A percentile compares a stretch with the other conserved stretches of the same genome.
phyloP scores from a whole-genome alignment of 2,797 vertebrate species.

The Mareca penelope region DNA sequence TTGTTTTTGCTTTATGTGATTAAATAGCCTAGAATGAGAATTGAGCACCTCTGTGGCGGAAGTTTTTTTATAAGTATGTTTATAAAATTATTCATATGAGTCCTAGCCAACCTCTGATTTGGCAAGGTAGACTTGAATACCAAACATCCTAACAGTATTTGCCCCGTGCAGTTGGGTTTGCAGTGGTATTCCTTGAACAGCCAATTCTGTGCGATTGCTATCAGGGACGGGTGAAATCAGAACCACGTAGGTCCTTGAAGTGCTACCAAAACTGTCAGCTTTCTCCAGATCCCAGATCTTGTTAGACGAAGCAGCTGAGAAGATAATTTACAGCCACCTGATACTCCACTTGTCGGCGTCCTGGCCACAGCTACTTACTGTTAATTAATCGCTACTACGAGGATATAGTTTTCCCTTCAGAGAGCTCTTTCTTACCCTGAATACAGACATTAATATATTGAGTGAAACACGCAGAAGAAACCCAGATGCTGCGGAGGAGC shows the following conservation, averaged over 20 bases:
- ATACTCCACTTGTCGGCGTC: neutral
- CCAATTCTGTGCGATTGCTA: neutral
- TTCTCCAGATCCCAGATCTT: neutral
- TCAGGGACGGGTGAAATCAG: neutral
- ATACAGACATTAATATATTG: neutral
- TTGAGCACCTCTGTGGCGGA: neutral
- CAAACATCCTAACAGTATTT: neutral
- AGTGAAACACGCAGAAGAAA: neutral
- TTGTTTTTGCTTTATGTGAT: neutral
- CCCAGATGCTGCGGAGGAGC: neutral
- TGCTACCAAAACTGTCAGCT: neutral
- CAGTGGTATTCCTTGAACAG: neutral
- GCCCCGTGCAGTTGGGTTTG: neutral
- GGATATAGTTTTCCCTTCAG: neutral
- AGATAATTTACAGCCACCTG: conserved; percentile 24
- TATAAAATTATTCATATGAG: neutral
- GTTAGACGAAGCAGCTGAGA: neutral
- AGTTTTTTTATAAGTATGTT: neutral
- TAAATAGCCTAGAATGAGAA: neutral
- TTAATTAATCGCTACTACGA: conserved; percentile 31
- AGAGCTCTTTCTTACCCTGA: neutral
- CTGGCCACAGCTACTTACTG: conserved; percentile 14
- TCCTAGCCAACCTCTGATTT: neutral
- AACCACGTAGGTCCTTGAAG: neutral
- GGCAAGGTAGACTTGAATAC: neutral